Evolutionary conservation across 2,888 invertebrate genomes (phyloP), one percentile per base, ranked within the genome.

Genomic region (Himalopsyche japonica): DNA sequence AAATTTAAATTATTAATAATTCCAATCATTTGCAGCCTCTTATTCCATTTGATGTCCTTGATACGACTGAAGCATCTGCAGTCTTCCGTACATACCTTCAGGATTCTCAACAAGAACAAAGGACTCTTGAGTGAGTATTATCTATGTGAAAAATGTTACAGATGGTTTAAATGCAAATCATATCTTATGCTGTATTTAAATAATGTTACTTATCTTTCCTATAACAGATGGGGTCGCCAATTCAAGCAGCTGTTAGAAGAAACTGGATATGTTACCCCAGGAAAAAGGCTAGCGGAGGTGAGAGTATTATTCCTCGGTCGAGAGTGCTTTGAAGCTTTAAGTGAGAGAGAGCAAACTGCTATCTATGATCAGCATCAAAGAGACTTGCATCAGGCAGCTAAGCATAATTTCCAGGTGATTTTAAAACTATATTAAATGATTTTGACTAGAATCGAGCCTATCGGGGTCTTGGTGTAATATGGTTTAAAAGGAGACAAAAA

Each of bases 361-460:
- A 98, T 99, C 88, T 99, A 98, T 90, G 98, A 98, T 88, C 95
- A 96, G 88, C 98, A 98, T 91, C 98, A 99, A 92, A 93, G 96
- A 88, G 97, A 97, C 89, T 95, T 98, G 87, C 96, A 97, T 89
- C 95, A 97, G 88, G 94, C 96, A 88, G 98, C 98, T 79, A 97
- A 97, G 90, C 96, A 96, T 87, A 97, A 98, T 91, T 96, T 98
- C 89, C 97, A 97, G 92, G 95, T 95, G 88, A 86, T 87, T 37
- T 57, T 34, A 57, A 2, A 43, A 0, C 12, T 43, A 4, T 7
- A 43, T 43, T 15, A 2, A 15, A 15, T 43, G 15, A 7, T 15
- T 43, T 7, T 12, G 12, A 12, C 43, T 3, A 43, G 43, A 43
- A 12, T 43, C 15, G 15, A 43, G 43, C 43, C 15, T 43, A 15